Conservation (phyloP, 2,797 vertebrate genomes). For the Smutsia gigantea region DNA sequence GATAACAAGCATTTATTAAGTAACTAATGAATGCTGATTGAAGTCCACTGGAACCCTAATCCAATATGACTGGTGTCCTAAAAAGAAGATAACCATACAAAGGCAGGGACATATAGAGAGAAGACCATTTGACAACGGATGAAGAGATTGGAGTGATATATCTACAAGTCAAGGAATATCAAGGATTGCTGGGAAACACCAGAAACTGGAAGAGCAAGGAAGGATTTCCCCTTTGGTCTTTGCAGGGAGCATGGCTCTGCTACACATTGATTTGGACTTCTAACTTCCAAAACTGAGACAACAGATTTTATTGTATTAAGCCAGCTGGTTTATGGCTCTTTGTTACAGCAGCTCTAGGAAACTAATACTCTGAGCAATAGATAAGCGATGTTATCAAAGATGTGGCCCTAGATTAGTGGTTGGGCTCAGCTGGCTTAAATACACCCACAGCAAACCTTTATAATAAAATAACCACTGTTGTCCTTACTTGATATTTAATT, state of each 20-base stretch:
- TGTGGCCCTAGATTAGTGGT: not conserved
- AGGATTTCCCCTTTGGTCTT: not conserved
- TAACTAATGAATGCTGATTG: not conserved
- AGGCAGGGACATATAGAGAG: not conserved
- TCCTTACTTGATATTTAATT: not conserved
- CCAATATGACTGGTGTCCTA: not conserved
- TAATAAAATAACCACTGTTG: not conserved
- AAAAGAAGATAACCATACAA: not conserved
- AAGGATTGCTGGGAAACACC: not conserved
- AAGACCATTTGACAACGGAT: not conserved
- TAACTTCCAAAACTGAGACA: not conserved
- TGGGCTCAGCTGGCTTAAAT: not conserved
- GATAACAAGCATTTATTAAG: not conserved
- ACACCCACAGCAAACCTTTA: not conserved
- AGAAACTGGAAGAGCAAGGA: not conserved
- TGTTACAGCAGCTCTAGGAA: not conserved
- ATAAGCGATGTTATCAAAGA: rapidly evolving
- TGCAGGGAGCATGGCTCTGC: rapidly evolving
- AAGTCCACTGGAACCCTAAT: not conserved
- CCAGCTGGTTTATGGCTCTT: not conserved
- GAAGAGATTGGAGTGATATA: rapidly evolving
- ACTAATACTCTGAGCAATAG: not conserved
- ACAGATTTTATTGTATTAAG: not conserved
- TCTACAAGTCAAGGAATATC: not conserved
- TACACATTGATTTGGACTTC: not conserved